Conservation (phyloP, 92 coral and sea anemone genomes). For the Zoanthus gigantus region DNA sequence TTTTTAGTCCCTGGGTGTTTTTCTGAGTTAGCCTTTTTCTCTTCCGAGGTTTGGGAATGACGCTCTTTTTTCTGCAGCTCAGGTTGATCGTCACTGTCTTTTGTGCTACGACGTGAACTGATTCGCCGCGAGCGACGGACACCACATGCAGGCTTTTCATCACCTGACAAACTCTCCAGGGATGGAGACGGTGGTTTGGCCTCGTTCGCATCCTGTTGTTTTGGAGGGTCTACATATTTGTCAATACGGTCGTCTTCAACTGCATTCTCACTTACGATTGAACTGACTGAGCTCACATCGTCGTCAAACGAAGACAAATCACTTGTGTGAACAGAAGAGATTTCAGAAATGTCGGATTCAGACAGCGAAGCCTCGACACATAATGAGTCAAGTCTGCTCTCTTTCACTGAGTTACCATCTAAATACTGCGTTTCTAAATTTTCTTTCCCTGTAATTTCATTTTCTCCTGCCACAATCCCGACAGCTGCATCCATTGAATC, state of each 20-base stretch:
- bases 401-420: not conserved
- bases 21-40: constrained; percentile 31
- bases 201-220: not conserved
- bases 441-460: not conserved
- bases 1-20: not conserved
- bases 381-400: constrained; percentile 5
- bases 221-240: not conserved
- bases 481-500: not conserved
- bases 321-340: constrained; percentile 97
- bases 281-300: constrained; percentile 75
- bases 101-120: constrained; percentile 73
- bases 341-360: constrained; percentile 90
- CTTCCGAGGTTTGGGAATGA: constrained; percentile 7
- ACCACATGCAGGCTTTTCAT: constrained; percentile 28
- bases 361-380: constrained; percentile 73
- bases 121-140: constrained; percentile 68
- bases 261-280: constrained; percentile 50
- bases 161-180: constrained; percentile 5
- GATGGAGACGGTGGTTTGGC: not conserved
- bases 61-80: constrained; percentile 32
- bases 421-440: not conserved
- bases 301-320: constrained; percentile 97
- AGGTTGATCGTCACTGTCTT: constrained; percentile 56
- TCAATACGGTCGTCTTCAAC: constrained; percentile 15
- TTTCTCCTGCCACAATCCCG: not conserved